These are phyloP conservation scores for Tipula lateralis DNA, from an alignment of 2,888 invertebrate species.

Conservation along the genomic window DNA sequence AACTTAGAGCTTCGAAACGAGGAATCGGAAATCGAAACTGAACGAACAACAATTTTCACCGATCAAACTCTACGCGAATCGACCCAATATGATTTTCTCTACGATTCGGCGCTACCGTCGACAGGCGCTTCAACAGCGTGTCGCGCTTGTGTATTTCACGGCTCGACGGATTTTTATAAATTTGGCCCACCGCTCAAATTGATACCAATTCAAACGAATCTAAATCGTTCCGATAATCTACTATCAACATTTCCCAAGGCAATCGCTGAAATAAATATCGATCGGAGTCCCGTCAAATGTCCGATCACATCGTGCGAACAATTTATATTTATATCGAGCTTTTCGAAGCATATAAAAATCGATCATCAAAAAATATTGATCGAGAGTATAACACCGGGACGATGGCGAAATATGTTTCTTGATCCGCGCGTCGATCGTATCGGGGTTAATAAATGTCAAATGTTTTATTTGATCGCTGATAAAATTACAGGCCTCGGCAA, in stretches of 20 bases:
- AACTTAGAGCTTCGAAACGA: background rate
- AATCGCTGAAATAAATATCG: slow-evolving; percentile 37
- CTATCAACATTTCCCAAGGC: background rate
- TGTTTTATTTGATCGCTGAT: slow-evolving; percentile 41
- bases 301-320: slow-evolving; percentile 40
- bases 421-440: slow-evolving; percentile 38
- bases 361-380: slow-evolving; percentile 41
- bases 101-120: background rate
- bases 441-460: slow-evolving; percentile 40
- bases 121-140: background rate
- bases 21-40: background rate
- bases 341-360: slow-evolving; percentile 41
- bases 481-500: slow-evolving; percentile 40
- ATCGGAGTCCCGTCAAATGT: slow-evolving; percentile 40
- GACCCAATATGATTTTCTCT: background rate
- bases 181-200: background rate
- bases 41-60: background rate
- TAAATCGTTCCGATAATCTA: background rate
- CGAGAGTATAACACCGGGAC: slow-evolving; percentile 40
- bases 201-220: background rate
- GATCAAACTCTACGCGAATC: background rate
- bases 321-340: slow-evolving; percentile 42
- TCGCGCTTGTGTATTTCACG: background rate
- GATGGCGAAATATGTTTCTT: slow-evolving; percentile 42
- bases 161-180: background rate